These are phyloP conservation scores for Lutjanus campechanus DNA, from an alignment of 2,797 vertebrate genomes.

Conservation along the genomic window DNA sequence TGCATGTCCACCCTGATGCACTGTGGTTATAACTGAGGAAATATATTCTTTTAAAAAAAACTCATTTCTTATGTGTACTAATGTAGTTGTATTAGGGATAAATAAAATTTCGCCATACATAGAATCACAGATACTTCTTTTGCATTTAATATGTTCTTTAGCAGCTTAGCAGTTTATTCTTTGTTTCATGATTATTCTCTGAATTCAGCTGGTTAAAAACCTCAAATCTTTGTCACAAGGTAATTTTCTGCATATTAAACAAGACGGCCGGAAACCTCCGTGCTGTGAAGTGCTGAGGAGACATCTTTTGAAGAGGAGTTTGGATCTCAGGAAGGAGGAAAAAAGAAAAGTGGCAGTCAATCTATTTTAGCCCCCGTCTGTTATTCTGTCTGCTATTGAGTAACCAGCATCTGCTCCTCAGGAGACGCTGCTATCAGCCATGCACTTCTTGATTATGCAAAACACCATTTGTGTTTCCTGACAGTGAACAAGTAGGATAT, in stretches of 20 bases:
- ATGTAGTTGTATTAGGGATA: not conserved
- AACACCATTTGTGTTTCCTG: constrained; percentile 76
- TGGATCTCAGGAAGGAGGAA: constrained; percentile 79
- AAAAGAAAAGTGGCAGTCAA: constrained; percentile 66
- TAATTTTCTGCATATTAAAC: constrained; percentile 81
- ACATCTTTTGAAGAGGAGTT: constrained; percentile 77
- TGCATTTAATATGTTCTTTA: not conserved
- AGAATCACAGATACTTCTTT: not conserved
- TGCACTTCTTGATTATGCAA: constrained; percentile 78
- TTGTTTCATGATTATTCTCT: constrained; percentile 32
- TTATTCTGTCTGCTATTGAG: constrained; percentile 84
- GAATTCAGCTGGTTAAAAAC: constrained; percentile 58
- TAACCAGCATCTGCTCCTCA: constrained; percentile 80
- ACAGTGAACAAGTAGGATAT: constrained; percentile 54
- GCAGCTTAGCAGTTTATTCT: constrained; percentile 2
- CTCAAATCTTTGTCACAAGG: constrained; percentile 70
- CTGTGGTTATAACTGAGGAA: not conserved
- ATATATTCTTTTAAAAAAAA: not conserved
- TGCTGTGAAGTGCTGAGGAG: constrained; percentile 82
- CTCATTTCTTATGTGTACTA: not conserved
- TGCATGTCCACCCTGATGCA: not conserved
- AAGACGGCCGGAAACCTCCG: constrained; percentile 81
- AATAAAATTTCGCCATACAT: not conserved
- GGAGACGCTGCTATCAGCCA: constrained; percentile 75
- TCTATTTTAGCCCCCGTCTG: constrained; percentile 84